A percentile compares a stretch with the other conserved stretches of the same genome.
These are phyloP conservation scores for Aricia artaxerxes DNA, from an alignment of 2,888 invertebrate species.

Conservation along the genomic window DNA sequence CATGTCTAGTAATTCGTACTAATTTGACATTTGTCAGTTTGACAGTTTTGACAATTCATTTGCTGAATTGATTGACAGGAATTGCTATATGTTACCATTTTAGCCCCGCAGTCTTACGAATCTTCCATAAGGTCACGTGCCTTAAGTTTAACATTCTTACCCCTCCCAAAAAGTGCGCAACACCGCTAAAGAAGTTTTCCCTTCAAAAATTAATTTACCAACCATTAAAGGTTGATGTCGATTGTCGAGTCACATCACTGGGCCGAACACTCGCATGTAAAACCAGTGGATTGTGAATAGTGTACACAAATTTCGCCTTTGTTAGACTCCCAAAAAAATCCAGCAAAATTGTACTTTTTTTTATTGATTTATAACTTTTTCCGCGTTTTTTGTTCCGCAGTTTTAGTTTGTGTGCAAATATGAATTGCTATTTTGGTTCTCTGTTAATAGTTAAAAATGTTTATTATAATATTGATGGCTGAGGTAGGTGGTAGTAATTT, in stretches of 20 bases:
- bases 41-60: too few relatives aligned
- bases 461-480: background rate
- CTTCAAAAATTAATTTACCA: background rate
- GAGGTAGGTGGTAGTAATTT: too few relatives aligned
- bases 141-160: too few relatives aligned
- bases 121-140: too few relatives aligned
- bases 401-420: conserved; percentile 9
- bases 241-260: background rate
- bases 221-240: background rate
- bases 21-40: too few relatives aligned
- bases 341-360: conserved; percentile 19
- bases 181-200: background rate
- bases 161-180: background rate
- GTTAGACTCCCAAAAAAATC: conserved; percentile 12
- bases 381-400: background rate
- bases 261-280: background rate
- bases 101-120: too few relatives aligned
- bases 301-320: conserved; percentile 21
- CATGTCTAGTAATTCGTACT: too few relatives aligned
- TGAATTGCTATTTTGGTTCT: conserved; percentile 17
- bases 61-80: too few relatives aligned
- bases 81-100: too few relatives aligned
- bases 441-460: background rate
- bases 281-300: conserved; percentile 19
- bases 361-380: conserved; percentile 25